Conservation (phyloP, 2,797 vertebrate species). For the Pampus argenteus region DNA sequence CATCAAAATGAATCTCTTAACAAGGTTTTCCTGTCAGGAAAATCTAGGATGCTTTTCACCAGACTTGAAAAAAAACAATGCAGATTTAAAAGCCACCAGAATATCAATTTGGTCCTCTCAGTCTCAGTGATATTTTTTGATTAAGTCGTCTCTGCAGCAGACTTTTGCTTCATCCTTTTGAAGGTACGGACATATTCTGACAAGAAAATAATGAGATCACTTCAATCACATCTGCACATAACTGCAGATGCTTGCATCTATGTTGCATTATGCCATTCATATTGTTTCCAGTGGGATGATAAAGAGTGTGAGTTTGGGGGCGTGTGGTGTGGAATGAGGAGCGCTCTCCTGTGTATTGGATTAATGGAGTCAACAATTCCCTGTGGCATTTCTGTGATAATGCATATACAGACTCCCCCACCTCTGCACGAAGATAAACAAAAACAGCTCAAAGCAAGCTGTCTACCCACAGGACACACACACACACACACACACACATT, state of each 20-base stretch:
- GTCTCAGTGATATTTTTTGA: conserved; percentile 37
- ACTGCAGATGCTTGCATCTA: conserved; percentile 42
- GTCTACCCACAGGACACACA: conserved; percentile 54
- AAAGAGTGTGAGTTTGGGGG: conserved; percentile 40
- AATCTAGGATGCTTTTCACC: conserved; percentile 6
- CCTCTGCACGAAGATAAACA: conserved; percentile 61
- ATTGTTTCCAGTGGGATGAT: conserved; percentile 48
- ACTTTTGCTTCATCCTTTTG: conserved; percentile 14
- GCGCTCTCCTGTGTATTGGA: conserved; percentile 56
- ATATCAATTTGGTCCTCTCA: conserved; percentile 39
- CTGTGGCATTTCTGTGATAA: conserved; percentile 69
- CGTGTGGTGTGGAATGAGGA: conserved; percentile 46
- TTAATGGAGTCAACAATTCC: conserved; percentile 78
- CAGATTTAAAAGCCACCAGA: conserved; percentile 31
- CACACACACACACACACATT: conserved; percentile 12
- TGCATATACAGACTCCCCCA: conserved; percentile 49
- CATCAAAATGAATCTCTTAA: conserved; percentile 41
- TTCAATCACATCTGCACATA: conserved; percentile 42
- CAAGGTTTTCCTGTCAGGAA: conserved; percentile 20
- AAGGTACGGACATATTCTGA: conserved; percentile 39
- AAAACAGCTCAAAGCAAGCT: conserved; percentile 69
- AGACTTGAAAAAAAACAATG: conserved; percentile 41
- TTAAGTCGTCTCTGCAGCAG: conserved; percentile 32
- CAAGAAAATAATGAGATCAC: conserved; percentile 62
- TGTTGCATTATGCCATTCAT: conserved; percentile 36